Base-by-base conservation (phyloP, 2,113 vertebrate genomes). In the Crotophaga sulcirostris region DNA sequence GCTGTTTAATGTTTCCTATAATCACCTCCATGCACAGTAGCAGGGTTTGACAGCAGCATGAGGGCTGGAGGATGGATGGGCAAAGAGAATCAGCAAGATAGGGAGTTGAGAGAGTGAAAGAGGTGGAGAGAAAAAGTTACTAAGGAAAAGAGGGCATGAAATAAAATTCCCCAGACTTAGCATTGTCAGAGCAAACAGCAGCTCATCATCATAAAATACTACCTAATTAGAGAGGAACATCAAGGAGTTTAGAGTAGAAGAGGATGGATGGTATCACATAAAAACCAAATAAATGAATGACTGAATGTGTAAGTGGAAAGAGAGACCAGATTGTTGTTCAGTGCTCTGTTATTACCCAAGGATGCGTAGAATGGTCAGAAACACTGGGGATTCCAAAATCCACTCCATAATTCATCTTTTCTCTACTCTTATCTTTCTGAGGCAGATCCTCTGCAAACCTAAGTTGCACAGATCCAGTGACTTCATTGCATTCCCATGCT, bases 1-100 rank as follows among this genome's bases (percentile, higher is more conserved):
- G 59, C 64, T 90, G 73, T 72, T 94, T 60, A 88, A 84, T 68
- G 64, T 75, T 92, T 90, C 82, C 42, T 94, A 6, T 83, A 70
- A 93, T 84, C 85, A 24, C 36, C 58, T 84, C 60, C 2, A 0
- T n/a, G 47, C 72, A 42, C 60, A 68, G 88, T 24, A 90, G 88
- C 55, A 40, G 63, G 13, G 25, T 70, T 84, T 94, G 90, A 94
- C 85, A 92, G 86, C 73, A 87, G 40, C 73, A 7, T 1, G 0
- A 64, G n/a, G 79, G n/a, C 56, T 81, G 52, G 82, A 72, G 69
- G 66, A 89, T 75, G 64, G 28, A 88, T 87, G 55, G 55, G 28
- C 2, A 5, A 72, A 76, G 90, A 84, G 13, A 69, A 26, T 10
- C 0, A 1, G 45, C 1, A 10, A 66, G 79, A 68, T 19, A 47